Conservation (phyloP, 2,797 vertebrate genomes). For the Salarias fasciatus region DNA sequence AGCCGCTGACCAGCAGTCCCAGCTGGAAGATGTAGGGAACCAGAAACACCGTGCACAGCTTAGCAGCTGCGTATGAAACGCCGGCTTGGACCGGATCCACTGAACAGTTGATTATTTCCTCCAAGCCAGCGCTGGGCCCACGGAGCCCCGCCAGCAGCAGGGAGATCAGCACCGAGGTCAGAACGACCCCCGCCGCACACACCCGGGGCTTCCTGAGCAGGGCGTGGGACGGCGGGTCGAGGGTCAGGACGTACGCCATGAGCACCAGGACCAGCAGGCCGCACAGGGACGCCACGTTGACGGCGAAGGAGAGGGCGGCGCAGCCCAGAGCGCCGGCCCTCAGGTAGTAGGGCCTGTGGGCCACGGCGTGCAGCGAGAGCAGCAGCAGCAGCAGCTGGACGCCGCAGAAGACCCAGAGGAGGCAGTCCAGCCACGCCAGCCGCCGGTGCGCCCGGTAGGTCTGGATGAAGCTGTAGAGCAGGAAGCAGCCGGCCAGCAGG, state of each 20-base stretch:
- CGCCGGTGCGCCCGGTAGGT: slow-evolving; percentile 58
- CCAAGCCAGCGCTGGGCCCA: slow-evolving; percentile 48
- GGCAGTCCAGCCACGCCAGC: slow-evolving; percentile 69
- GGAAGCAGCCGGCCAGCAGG: slow-evolving; percentile 73
- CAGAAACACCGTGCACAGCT: slow-evolving; percentile 78
- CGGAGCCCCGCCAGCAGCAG: slow-evolving; percentile 71
- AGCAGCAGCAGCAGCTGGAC: slow-evolving; percentile 81
- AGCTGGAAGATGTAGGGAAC: slow-evolving; percentile 73
- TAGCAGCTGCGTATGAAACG: slow-evolving; percentile 76
- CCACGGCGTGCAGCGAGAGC: slow-evolving; percentile 78
- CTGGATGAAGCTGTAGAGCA: slow-evolving; percentile 75
- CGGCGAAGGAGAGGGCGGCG: slow-evolving; percentile 78
- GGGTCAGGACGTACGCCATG: slow-evolving; percentile 66
- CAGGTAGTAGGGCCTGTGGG: slow-evolving; percentile 77
- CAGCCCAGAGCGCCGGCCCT: slow-evolving; percentile 70
- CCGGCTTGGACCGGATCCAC: slow-evolving; percentile 69
- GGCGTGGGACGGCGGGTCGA: slow-evolving; percentile 43
- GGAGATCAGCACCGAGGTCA: slow-evolving; percentile 68
- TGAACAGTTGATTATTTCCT: slow-evolving; percentile 54
- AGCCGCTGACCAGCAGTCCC: slow-evolving; percentile 57
- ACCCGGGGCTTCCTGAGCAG: slow-evolving; percentile 49
- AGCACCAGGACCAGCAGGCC: slow-evolving; percentile 73
- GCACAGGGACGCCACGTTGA: slow-evolving; percentile 79
- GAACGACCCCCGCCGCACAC: slow-evolving; percentile 55
- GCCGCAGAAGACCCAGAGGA: slow-evolving; percentile 78